Evolutionary conservation across 2,113 vertebrate genomes (phyloP).

Genomic region (Meriones unguiculatus): DNA sequence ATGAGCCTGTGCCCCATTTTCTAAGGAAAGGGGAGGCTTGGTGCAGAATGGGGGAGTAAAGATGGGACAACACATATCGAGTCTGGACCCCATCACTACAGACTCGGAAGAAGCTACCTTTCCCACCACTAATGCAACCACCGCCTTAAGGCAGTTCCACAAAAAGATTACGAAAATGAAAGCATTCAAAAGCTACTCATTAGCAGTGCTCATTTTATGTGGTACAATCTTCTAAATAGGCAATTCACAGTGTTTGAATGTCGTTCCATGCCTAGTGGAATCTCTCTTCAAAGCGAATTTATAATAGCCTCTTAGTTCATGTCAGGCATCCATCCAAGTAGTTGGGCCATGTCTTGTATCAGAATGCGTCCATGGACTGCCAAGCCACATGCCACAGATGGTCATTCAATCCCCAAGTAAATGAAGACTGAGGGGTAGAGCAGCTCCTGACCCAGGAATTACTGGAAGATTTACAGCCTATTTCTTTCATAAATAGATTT

Average conservation of each 20-base stretch:
- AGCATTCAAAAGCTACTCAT: not conserved
- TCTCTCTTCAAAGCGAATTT: not conserved
- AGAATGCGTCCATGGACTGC: not conserved
- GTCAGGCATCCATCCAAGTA: not conserved
- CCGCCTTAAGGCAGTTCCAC: not conserved
- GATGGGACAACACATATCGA: not conserved
- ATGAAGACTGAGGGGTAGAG: not conserved
- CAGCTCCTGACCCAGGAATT: not conserved
- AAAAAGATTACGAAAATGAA: not conserved
- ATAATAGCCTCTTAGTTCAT: not conserved
- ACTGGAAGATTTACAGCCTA: not conserved
- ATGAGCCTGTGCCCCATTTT: not conserved
- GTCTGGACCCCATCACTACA: not conserved
- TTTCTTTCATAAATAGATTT: constrained; percentile 43
- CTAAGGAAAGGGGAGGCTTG: not conserved
- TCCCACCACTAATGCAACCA: not conserved
- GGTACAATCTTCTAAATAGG: not conserved
- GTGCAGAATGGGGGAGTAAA: not conserved
- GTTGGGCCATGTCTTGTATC: not conserved
- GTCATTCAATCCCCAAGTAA: not conserved
- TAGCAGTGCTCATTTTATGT: not conserved
- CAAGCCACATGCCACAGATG: not conserved
- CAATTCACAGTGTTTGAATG: not conserved
- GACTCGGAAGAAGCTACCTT: not conserved
- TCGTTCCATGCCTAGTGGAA: not conserved